These are phyloP conservation scores for Sphaerolaimus hirsutus DNA, from an alignment of 2,888 invertebrate genomes.

Conservation along the genomic window DNA sequence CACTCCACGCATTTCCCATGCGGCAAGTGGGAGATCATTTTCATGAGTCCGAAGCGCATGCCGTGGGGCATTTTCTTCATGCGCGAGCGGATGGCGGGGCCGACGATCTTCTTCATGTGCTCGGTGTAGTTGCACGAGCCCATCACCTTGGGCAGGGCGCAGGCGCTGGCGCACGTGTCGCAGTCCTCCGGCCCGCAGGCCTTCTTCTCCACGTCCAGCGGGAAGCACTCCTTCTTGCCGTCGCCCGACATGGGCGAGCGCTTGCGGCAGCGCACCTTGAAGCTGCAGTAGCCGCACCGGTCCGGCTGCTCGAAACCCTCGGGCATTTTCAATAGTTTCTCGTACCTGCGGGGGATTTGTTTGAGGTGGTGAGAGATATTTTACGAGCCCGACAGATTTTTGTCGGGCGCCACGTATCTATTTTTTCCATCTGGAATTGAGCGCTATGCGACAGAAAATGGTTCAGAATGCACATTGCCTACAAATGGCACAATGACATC, in stretches of 20 bases:
- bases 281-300: constrained; percentile 4
- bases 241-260: background rate
- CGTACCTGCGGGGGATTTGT: too few relatives aligned
- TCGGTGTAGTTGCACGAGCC: constrained; percentile 1
- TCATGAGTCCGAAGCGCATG: background rate
- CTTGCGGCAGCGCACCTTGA: constrained; percentile 3
- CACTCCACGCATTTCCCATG: constrained; percentile 4
- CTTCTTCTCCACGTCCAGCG: constrained; percentile 2
- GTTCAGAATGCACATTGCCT: too few relatives aligned
- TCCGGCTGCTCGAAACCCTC: background rate
- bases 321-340: constrained; percentile 1
- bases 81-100: background rate
- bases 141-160: constrained; percentile 3
- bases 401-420: too few relatives aligned
- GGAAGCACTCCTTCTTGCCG: constrained; percentile 3
- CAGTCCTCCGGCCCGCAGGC: constrained; percentile 3
- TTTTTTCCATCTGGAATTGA: too few relatives aligned
- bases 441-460: too few relatives aligned
- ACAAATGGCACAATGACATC: too few relatives aligned
- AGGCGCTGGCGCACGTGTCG: background rate
- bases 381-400: too few relatives aligned
- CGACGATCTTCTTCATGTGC: background rate
- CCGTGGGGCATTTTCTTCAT: background rate
- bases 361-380: background rate
- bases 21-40: constrained; percentile 1